phyloP scores from a whole-genome alignment of 2,113 vertebrate genomes.

The Phyllopteryx taeniolatus region DNA sequence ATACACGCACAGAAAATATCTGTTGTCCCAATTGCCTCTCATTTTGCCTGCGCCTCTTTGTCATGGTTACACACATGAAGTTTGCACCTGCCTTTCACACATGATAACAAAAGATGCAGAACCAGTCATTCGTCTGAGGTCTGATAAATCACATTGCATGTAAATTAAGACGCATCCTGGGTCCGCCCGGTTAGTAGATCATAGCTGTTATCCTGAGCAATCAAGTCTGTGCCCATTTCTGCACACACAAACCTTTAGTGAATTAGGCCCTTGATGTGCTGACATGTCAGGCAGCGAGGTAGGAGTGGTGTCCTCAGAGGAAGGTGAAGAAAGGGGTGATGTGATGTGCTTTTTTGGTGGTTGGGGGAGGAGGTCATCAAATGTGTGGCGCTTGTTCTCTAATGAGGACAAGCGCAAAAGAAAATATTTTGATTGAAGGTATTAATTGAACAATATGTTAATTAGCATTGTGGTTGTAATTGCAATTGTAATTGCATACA shows the following conservation, averaged over 20 bases:
- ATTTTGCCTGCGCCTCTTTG: too few species aligned
- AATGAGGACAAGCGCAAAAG: neutral
- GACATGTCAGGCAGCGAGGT: neutral
- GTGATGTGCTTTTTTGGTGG: too few species aligned
- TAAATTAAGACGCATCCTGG: too few species aligned
- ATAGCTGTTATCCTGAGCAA: neutral
- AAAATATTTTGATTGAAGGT: neutral
- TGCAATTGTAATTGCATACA: neutral
- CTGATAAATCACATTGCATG: too few species aligned
- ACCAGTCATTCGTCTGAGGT: too few species aligned
- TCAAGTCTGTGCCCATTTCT: neutral
- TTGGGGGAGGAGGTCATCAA: too few species aligned
- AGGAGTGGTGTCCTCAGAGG: neutral
- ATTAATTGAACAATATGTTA: too few species aligned
- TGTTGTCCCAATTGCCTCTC: too few species aligned
- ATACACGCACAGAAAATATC: too few species aligned
- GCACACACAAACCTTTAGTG: neutral
- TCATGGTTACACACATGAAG: too few species aligned
- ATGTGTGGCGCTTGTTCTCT: neutral
- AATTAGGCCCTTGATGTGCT: neutral
- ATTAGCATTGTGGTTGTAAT: neutral
- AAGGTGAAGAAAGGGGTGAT: constrained; percentile 12
- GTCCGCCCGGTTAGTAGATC: neutral
- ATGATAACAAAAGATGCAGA: too few species aligned
- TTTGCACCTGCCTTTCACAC: too few species aligned